Evolutionary conservation across 2,888 invertebrate genomes (phyloP).

Genomic region (Dorcus hopei): DNA sequence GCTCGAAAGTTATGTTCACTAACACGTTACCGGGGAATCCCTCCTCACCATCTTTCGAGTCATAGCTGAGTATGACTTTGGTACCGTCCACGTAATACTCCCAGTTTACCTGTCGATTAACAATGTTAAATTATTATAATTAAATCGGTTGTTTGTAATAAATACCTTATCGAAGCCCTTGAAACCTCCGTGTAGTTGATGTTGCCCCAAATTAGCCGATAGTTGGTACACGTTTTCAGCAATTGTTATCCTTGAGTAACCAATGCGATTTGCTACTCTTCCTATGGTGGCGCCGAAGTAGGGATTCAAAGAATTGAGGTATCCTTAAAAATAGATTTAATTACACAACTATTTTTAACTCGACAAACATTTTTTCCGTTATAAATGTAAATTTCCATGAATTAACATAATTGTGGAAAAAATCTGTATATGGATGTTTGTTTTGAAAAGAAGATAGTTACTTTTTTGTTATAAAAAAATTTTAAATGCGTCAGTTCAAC

Average conservation of each 20-base stretch:
- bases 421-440: too few species aligned
- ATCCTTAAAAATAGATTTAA: slow-evolving; percentile 53
- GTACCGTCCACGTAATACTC: slow-evolving; percentile 57
- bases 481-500: too few species aligned
- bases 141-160: not conserved
- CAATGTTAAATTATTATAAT: too few species aligned
- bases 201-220: slow-evolving; percentile 66
- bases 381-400: too few species aligned
- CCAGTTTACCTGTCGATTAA: slow-evolving; percentile 62
- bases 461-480: too few species aligned
- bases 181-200: slow-evolving; percentile 80
- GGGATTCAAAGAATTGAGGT: slow-evolving; percentile 64
- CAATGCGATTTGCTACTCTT: slow-evolving; percentile 79
- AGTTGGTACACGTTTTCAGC: slow-evolving; percentile 67
- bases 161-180: slow-evolving; percentile 75
- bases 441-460: too few species aligned
- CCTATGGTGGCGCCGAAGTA: slow-evolving; percentile 90
- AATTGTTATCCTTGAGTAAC: slow-evolving; percentile 66
- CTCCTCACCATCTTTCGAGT: slow-evolving; percentile 77
- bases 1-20: slow-evolving; percentile 66
- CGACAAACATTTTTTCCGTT: too few species aligned
- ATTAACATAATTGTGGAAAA: too few species aligned
- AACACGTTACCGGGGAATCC: slow-evolving; percentile 85
- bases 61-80: slow-evolving; percentile 69
- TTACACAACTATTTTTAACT: too few species aligned